Percentiles rank a stretch among this genome's conserved stretches.
phyloP scores from a whole-genome alignment of 2,888 invertebrate genomes.

The Digitonthophagus gazella region DNA sequence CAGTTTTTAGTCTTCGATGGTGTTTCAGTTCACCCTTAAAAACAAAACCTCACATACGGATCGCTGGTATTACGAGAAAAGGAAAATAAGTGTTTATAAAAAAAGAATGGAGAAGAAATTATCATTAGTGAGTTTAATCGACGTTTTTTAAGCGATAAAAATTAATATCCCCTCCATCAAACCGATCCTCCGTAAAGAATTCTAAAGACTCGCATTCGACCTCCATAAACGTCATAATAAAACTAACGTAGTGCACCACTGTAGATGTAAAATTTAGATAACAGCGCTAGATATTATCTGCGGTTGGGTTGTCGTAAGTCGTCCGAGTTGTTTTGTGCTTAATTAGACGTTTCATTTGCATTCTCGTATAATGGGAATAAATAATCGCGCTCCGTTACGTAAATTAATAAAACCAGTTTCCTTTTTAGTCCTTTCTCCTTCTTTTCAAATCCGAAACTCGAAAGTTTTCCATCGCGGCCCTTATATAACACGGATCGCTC shows the following conservation, averaged over 20 bases:
- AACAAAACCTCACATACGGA: not conserved
- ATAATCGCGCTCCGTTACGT: not conserved
- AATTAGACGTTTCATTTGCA: not conserved
- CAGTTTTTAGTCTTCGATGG: not conserved
- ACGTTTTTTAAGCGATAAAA: not conserved
- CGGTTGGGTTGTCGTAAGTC: not conserved
- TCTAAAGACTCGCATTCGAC: not conserved
- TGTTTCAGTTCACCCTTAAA: not conserved
- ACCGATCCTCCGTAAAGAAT: not conserved
- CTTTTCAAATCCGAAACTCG: not conserved
- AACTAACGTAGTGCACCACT: not conserved
- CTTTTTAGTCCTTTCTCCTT: not conserved
- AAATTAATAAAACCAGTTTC: not conserved
- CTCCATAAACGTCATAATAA: not conserved
- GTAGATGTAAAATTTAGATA: not conserved
- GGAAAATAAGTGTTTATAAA: too few relatives aligned
- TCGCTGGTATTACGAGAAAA: too few relatives aligned
- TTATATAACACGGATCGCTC: not conserved
- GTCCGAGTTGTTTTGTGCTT: not conserved
- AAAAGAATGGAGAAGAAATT: not conserved
- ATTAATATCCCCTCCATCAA: not conserved
- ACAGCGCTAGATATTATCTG: not conserved
- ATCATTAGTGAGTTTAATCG: not conserved
- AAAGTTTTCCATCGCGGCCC: not conserved
- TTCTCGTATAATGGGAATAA: not conserved